These are phyloP conservation scores for Bergia sp. DNA, from an alignment of 92 coral and sea anemone genomes.

Conservation along the genomic window DNA sequence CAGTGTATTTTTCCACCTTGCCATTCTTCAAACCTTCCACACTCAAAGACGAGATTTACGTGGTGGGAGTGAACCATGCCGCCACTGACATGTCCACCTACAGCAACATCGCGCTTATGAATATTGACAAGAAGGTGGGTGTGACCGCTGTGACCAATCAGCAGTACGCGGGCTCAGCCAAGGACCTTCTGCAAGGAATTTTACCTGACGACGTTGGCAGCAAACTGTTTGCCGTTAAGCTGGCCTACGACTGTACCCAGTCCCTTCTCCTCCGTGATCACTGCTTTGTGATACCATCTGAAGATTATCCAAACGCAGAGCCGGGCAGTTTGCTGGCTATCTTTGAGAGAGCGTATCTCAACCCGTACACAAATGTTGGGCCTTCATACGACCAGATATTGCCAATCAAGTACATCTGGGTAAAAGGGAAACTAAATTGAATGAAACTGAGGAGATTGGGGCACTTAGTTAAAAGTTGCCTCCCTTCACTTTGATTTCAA, in stretches of 20 bases:
- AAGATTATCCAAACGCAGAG: background rate
- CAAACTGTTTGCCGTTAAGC: constrained; percentile 10
- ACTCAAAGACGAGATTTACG: constrained; percentile 5
- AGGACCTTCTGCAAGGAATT: background rate
- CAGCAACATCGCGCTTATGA: constrained; percentile 24
- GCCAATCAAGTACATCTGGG: constrained; percentile 10
- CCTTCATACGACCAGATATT: background rate
- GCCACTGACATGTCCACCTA: constrained; percentile 4
- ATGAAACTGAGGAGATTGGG: too few species aligned
- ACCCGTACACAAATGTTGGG: background rate
- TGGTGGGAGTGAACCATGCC: constrained; percentile 2
- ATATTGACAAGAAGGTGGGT: background rate
- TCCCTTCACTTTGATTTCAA: background rate
- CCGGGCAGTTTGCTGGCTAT: background rate
- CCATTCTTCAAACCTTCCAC: background rate
- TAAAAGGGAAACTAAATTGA: background rate
- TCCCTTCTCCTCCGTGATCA: background rate
- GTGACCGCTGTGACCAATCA: constrained; percentile 18
- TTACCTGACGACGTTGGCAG: background rate
- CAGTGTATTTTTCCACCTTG: background rate
- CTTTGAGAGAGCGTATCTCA: constrained; percentile 8
- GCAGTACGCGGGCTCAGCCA: constrained; percentile 22
- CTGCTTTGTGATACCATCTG: constrained; percentile 17
- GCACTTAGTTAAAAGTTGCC: too few species aligned
- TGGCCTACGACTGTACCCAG: constrained; percentile 1